Evolutionary conservation across 1,140 invertebrate genomes (phyloP), one percentile per base, ranked within the genome.

Genomic region (Prorops nasuta): DNA sequence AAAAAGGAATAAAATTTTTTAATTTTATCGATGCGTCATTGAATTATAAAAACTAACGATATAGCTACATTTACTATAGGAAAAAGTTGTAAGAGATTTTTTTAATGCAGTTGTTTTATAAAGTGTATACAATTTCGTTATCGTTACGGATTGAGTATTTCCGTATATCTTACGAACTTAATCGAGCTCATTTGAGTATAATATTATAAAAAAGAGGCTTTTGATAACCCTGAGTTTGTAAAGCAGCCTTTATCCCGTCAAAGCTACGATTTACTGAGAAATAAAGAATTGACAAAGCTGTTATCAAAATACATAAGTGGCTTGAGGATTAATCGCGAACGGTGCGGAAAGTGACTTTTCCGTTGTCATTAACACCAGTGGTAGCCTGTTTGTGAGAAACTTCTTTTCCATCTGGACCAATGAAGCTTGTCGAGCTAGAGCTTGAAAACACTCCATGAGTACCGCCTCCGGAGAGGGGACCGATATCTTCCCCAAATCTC

Each of bases 341-440:
- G 20, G 78, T 81, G 54, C 85, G 84, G 45, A 79, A 78, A 21
- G 80, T 83, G 38, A 88, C 71, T 60, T 83, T 83, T 60, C 87
- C 87, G 58, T 89, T 86, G 52, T 89, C 83, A 56, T 89, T 87
- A 37, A 89, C 79, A 2, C 83, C 80, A 7, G 87, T 86, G 28
- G 82, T 80, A 1, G 86, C 80, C 16, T 77, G 68, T 49, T 86
- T 82, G 36, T 71, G 76, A 15, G 68, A 77, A 31, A 70, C 66
- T 17, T 76, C 71, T 44, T 84, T 79, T 17, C 87, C 87, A 60
- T 85, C 79, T 1, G 82, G 66, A 47, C 83, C 82, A 0, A 76
- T 67, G 1, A 77, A 79, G 1, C 76, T 77, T 36, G 82, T 80
- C 21, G 78, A 83, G 9, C 84, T 86, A 1, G 83, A 84, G 19